A percentile compares a stretch with the other conserved stretches of the same genome.
Conservation (phyloP, 2,797 vertebrate species). For the Lagocephalus sceleratus region DNA sequence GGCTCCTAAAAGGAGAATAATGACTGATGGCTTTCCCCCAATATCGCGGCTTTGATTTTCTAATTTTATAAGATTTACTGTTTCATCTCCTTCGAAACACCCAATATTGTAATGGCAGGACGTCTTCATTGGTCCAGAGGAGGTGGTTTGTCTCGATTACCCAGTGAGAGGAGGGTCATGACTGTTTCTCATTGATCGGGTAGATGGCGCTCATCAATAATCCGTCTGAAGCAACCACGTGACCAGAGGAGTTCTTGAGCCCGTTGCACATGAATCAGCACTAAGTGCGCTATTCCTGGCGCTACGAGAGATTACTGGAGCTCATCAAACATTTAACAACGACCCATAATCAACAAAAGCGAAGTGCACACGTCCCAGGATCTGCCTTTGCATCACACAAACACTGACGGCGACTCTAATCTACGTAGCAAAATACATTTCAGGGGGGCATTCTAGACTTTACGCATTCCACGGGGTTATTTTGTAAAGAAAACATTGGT, state of each 20-base stretch:
- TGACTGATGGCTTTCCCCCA: too few species aligned
- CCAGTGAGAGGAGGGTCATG: not conserved
- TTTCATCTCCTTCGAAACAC: not conserved
- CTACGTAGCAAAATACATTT: too few species aligned
- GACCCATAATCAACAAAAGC: slow-evolving; percentile 40
- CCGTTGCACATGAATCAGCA: slow-evolving; percentile 57
- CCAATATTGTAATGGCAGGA: too few species aligned
- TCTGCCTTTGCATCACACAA: too few species aligned
- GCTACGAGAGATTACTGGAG: slow-evolving; percentile 50
- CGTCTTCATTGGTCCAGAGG: not conserved
- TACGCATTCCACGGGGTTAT: not conserved
- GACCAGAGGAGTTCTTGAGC: slow-evolving; percentile 22
- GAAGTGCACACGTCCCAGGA: not conserved
- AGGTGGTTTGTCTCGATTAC: not conserved
- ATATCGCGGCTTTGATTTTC: too few species aligned
- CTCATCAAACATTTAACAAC: slow-evolving; percentile 68
- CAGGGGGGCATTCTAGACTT: too few species aligned
- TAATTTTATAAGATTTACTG: not conserved
- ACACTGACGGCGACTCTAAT: too few species aligned
- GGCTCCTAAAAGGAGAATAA: too few species aligned
- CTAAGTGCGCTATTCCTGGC: slow-evolving; percentile 52
- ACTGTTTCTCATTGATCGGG: slow-evolving; percentile 23
- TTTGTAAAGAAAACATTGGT: not conserved
- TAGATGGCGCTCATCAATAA: slow-evolving; percentile 55
- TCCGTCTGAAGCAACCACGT: slow-evolving; percentile 45